phyloP scores from a whole-genome alignment of 2,797 vertebrate species.

The Pipistrellus pipistrellus region DNA sequence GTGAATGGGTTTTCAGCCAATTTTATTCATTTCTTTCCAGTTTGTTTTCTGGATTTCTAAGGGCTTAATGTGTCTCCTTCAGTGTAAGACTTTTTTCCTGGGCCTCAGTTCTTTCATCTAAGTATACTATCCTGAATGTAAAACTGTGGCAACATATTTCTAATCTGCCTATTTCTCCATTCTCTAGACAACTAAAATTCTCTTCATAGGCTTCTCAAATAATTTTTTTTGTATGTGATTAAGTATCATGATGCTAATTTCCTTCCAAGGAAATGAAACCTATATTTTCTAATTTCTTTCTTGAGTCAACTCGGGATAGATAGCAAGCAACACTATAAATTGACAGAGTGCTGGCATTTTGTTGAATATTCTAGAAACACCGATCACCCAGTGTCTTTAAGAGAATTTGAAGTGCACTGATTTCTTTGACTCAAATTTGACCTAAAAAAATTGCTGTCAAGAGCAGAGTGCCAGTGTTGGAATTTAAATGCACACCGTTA shows the following conservation, averaged over 20 bases:
- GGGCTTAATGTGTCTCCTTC: background rate
- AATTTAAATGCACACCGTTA: background rate
- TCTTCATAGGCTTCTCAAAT: constrained; percentile 13
- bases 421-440: constrained; percentile 59
- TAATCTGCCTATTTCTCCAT: constrained; percentile 5
- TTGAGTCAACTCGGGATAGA: background rate
- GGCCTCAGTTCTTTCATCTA: background rate
- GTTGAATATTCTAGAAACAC: background rate
- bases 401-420: background rate
- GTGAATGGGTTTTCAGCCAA: background rate
- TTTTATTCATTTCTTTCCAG: background rate
- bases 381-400: background rate
- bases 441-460: constrained; percentile 26
- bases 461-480: background rate
- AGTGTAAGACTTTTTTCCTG: background rate
- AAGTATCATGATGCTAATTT: constrained; percentile 6
- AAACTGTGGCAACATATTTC: background rate
- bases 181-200: constrained; percentile 11
- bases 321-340: background rate
- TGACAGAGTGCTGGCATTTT: background rate
- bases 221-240: background rate
- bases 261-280: background rate
- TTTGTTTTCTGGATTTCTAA: background rate
- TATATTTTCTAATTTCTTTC: constrained; percentile 21
- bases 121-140: background rate